Evolutionary conservation across 2,888 invertebrate species (phyloP).

Genomic region (Cylloceria caligata): DNA sequence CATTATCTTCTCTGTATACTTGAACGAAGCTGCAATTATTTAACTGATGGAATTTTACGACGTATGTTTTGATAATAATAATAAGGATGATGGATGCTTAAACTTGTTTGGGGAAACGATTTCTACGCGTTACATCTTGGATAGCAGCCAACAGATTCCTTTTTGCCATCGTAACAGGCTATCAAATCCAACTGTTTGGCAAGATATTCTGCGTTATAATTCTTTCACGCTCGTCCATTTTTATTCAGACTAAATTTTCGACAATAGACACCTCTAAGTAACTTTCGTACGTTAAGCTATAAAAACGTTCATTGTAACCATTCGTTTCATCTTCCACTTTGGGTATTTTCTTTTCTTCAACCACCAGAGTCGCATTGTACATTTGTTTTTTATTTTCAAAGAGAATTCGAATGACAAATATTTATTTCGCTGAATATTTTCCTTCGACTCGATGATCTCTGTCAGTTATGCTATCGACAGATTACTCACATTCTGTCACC

Average conservation of each 20-base stretch:
- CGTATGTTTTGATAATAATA: not conserved
- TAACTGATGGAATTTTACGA: not conserved
- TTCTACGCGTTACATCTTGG: not conserved
- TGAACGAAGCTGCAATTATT: not conserved
- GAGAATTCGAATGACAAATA: too few species aligned
- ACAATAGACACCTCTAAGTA: too few species aligned
- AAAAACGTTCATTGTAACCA: too few species aligned
- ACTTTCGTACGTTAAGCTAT: too few species aligned
- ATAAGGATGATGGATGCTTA: not conserved
- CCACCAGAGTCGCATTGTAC: too few species aligned
- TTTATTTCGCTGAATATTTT: too few species aligned
- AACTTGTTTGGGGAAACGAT: not conserved
- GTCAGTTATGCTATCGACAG: not conserved
- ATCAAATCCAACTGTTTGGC: not conserved
- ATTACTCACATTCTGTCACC: too few species aligned
- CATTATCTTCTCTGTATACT: conserved; percentile 3
- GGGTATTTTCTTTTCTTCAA: too few species aligned
- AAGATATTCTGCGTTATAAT: not conserved
- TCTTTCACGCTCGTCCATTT: not conserved
- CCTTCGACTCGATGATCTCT: too few species aligned
- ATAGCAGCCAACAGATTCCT: not conserved
- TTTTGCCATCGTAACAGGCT: not conserved
- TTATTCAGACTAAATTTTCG: not conserved
- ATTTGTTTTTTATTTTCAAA: too few species aligned
- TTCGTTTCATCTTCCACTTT: too few species aligned